Conservation (phyloP, 30 jellyfish, hydroid and myxozoan genomes). For the Euphysa ruthae region DNA sequence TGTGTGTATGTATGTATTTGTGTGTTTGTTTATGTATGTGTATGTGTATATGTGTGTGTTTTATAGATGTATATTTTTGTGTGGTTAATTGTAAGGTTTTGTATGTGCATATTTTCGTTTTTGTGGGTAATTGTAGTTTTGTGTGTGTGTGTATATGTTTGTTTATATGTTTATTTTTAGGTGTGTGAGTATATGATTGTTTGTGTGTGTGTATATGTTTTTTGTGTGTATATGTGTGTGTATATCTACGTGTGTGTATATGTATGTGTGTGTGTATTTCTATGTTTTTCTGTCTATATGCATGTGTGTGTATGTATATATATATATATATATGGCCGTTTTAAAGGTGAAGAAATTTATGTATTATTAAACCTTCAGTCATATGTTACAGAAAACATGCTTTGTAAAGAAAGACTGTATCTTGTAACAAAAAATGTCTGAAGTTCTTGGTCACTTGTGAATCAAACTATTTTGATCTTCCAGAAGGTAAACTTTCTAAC, state of each 20-base stretch:
- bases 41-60: background rate
- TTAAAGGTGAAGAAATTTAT: no score
- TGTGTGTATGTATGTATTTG: background rate
- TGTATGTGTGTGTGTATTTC: background rate
- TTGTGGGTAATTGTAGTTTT: background rate
- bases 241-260: background rate
- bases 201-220: background rate
- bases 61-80: background rate
- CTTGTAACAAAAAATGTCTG: no score
- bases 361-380: no score
- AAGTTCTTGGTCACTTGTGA: no score
- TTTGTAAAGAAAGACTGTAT: no score
- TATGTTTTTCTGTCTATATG: background rate
- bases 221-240: background rate
- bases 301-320: background rate
- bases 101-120: background rate
- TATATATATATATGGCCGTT: no score
- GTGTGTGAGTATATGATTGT: background rate
- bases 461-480: no score
- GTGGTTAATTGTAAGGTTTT: background rate
- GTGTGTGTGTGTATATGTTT: background rate
- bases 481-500: no score
- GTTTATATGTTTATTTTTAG: background rate
- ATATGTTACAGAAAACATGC: no score
- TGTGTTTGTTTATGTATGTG: background rate